Percentiles rank a stretch among this genome's conserved stretches.
Evolutionary conservation across 2,797 vertebrate species (phyloP).

Genomic region (Rousettus madagascariensis): DNA sequence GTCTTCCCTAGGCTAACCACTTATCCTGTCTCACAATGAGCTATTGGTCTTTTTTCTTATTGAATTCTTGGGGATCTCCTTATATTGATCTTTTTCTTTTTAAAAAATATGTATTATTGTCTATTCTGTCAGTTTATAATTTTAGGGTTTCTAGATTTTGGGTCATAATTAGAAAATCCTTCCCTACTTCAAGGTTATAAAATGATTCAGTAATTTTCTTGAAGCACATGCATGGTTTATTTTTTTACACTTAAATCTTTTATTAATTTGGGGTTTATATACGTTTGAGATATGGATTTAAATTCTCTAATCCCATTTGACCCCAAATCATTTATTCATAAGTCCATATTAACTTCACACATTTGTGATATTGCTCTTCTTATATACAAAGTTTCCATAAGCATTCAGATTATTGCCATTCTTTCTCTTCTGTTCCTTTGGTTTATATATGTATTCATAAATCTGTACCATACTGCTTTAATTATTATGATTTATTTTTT

Average conservation of each 20-base stretch:
- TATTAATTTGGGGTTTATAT: not conserved
- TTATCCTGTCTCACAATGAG: not conserved
- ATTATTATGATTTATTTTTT: slow-evolving; percentile 3
- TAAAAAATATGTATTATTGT: not conserved
- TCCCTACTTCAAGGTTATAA: not conserved
- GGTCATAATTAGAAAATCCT: not conserved
- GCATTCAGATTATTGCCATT: not conserved
- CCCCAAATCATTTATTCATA: not conserved
- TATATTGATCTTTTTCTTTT: not conserved
- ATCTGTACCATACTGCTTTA: not conserved
- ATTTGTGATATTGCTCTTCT: not conserved
- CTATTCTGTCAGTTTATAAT: not conserved
- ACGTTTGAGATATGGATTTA: not conserved
- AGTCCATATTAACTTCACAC: not conserved
- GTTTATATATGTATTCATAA: not conserved
- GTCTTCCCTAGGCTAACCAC: too few species aligned
- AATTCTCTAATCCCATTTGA: not conserved
- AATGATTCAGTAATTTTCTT: not conserved
- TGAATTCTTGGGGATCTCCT: not conserved
- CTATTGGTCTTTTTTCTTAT: not conserved
- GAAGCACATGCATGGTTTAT: not conserved
- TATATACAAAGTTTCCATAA: not conserved
- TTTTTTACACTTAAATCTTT: not conserved
- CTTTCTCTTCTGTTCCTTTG: not conserved
- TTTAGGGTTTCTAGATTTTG: not conserved